Evolutionary conservation across 1,140 invertebrate species (phyloP).

Genomic region (Araneus ventricosus): DNA sequence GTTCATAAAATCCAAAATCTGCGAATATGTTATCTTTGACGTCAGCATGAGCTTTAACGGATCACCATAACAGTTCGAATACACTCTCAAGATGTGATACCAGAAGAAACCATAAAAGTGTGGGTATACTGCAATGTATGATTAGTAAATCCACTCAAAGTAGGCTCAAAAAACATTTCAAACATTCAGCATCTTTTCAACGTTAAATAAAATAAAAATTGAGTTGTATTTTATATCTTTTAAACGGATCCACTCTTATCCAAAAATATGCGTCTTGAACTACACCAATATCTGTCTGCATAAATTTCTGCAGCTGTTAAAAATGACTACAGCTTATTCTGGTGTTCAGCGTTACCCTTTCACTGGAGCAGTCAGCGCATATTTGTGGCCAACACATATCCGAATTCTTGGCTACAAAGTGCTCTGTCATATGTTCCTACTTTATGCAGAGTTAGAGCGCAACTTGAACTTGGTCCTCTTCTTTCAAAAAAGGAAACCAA

Average conservation of each 20-base stretch:
- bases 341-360: not conserved
- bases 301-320: constrained; percentile 26
- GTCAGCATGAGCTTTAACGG: too few relatives aligned
- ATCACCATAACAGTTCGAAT: too few relatives aligned
- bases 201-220: too few relatives aligned
- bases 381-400: constrained; percentile 1
- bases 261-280: not conserved
- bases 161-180: too few relatives aligned
- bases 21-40: too few relatives aligned
- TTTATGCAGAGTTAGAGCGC: constrained; percentile 18
- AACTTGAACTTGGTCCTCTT: constrained; percentile 6
- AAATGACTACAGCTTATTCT: not conserved
- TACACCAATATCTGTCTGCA: constrained; percentile 23
- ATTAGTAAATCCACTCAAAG: too few relatives aligned
- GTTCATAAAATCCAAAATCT: too few relatives aligned
- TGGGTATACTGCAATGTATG: too few relatives aligned
- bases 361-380: not conserved
- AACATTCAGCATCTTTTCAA: too few relatives aligned
- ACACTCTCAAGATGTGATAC: too few relatives aligned
- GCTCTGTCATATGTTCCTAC: not conserved
- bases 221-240: too few relatives aligned
- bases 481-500: constrained; percentile 40
- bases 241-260: not conserved
- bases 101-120: too few relatives aligned
- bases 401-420: constrained; percentile 20